A percentile compares a stretch with the other conserved stretches of the same genome.
These are phyloP conservation scores for Micropterix aruncella DNA, from an alignment of 2,888 invertebrate species.

Conservation along the genomic window DNA sequence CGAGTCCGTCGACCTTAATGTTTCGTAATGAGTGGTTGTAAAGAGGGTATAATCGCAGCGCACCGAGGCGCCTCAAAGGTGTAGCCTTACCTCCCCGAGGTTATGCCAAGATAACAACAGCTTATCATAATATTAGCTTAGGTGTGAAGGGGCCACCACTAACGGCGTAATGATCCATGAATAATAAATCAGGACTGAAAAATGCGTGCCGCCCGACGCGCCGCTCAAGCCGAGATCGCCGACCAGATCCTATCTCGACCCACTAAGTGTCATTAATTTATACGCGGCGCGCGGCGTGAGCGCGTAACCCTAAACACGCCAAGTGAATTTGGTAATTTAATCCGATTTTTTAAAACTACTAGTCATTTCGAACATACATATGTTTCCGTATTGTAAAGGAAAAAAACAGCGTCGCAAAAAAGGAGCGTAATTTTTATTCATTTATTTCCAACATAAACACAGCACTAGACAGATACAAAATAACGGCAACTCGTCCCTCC, in stretches of 20 bases:
- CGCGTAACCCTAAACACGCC: too few species aligned
- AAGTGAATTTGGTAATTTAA: too few species aligned
- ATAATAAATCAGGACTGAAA: neutral
- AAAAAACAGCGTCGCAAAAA: too few species aligned
- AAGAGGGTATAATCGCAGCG: neutral
- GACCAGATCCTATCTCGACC: neutral
- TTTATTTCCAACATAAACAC: too few species aligned
- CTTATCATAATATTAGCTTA: neutral
- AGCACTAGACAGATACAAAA: too few species aligned
- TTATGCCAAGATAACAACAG: neutral
- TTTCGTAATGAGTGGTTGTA: neutral
- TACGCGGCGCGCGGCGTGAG: too few species aligned
- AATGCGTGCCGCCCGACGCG: neutral
- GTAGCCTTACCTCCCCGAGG: neutral
- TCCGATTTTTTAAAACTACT: too few species aligned
- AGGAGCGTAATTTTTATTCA: too few species aligned
- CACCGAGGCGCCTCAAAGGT: neutral
- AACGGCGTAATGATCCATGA: neutral
- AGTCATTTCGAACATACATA: too few species aligned
- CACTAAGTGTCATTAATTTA: neutral
- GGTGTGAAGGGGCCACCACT: neutral
- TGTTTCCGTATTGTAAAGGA: too few species aligned
- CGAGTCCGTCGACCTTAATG: neutral
- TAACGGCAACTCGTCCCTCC: too few species aligned
- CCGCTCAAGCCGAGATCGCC: too few species aligned